phyloP scores from a whole-genome alignment of 1,140 invertebrate species.

The Saccostrea cuccullata region DNA sequence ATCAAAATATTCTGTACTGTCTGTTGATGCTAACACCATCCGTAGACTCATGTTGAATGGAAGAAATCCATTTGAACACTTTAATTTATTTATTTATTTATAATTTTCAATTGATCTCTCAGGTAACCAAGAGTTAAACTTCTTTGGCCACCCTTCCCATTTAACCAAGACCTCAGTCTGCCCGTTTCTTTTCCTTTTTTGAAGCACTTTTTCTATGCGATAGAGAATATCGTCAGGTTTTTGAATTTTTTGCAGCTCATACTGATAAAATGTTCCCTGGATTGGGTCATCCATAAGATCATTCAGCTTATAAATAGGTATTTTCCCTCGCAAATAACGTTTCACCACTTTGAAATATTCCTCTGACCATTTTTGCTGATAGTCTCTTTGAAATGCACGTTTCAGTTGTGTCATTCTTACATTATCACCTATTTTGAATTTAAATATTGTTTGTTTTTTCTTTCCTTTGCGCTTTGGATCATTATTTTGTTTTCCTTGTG shows the following conservation, averaged over 20 bases:
- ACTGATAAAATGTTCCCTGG: conserved; percentile 52
- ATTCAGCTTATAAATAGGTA: conserved; percentile 48
- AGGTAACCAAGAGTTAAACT: conserved; percentile 57
- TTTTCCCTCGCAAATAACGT: conserved; percentile 38
- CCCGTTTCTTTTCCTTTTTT: conserved; percentile 14
- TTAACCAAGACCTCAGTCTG: conserved; percentile 45
- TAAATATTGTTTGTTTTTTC: conserved; percentile 33
- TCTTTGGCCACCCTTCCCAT: conserved; percentile 52
- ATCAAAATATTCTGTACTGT: conserved; percentile 29
- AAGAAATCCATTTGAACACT: background rate
- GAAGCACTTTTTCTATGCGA: conserved; percentile 30
- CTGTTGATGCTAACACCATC: conserved; percentile 46
- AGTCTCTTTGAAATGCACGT: conserved; percentile 50
- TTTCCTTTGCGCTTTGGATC: background rate
- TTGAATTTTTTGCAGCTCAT: conserved; percentile 47
- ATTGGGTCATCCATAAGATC: conserved; percentile 43
- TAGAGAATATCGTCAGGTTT: conserved; percentile 12
- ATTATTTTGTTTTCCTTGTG: background rate
- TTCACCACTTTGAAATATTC: conserved; percentile 49
- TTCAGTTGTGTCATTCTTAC: conserved; percentile 50
- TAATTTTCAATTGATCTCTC: conserved; percentile 4
- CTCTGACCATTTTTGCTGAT: conserved; percentile 56
- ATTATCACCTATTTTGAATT: conserved; percentile 47
- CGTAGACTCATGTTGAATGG: conserved; percentile 42
- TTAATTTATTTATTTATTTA: background rate